phyloP scores from a whole-genome alignment of 1,140 invertebrate genomes.

The Tribolium madens region DNA sequence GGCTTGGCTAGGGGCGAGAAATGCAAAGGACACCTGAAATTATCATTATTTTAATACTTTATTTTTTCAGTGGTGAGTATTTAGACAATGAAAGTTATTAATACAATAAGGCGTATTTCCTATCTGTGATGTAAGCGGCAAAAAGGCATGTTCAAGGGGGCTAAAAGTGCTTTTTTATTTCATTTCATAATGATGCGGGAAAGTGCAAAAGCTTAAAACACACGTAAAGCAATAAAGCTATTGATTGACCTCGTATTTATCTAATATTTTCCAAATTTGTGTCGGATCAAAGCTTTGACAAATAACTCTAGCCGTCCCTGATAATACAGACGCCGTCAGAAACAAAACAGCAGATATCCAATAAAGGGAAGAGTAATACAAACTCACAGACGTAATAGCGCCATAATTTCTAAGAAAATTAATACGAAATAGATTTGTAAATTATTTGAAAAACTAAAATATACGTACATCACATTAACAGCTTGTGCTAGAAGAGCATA shows the following conservation, averaged over 20 bases:
- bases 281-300: conserved; percentile 63
- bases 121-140: too few species aligned
- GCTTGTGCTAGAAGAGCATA: conserved; percentile 46
- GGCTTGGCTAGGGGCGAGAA: conserved; percentile 62
- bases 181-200: too few species aligned
- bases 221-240: too few species aligned
- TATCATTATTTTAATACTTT: background rate
- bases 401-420: conserved; percentile 22
- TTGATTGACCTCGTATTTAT: conserved; percentile 65
- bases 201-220: too few species aligned
- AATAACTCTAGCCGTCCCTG: conserved; percentile 60
- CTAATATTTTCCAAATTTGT: conserved; percentile 61
- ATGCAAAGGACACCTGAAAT: conserved; percentile 62
- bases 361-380: conserved; percentile 55
- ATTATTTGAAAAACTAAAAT: background rate
- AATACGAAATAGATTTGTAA: background rate
- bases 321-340: conserved; percentile 53
- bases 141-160: too few species aligned
- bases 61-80: too few species aligned
- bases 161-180: too few species aligned
- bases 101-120: too few species aligned
- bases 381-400: conserved; percentile 25
- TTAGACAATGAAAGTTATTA: too few species aligned
- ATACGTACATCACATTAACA: conserved; percentile 39
- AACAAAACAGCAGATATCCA: conserved; percentile 57